Conservation (phyloP, 2,797 vertebrate species). For the Pterois miles region DNA sequence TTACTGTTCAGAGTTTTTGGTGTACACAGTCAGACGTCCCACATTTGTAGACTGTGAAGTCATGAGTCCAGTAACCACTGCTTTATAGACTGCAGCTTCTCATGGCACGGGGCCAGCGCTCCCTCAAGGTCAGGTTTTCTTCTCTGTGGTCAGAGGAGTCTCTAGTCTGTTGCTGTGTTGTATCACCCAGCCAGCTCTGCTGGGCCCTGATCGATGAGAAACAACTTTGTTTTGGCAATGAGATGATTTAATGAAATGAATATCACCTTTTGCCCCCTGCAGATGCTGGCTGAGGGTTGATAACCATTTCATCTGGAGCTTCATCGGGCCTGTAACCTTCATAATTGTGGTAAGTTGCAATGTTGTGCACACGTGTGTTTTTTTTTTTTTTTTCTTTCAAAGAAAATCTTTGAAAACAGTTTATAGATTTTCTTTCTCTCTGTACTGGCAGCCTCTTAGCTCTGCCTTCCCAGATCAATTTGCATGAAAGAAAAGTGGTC, state of each 20-base stretch:
- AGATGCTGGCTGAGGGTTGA: slow-evolving; percentile 97
- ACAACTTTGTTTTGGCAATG: slow-evolving; percentile 68
- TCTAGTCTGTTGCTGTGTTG: slow-evolving; percentile 46
- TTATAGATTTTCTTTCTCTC: slow-evolving; percentile 62
- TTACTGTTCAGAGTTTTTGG: slow-evolving; percentile 41
- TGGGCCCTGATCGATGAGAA: slow-evolving; percentile 62
- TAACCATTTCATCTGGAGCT: slow-evolving; percentile 99
- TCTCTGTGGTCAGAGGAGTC: slow-evolving; percentile 63
- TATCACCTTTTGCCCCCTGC: slow-evolving; percentile 48
- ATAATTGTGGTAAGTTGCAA: slow-evolving; percentile 92
- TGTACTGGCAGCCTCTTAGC: slow-evolving; percentile 52
- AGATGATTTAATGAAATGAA: slow-evolving; percentile 62
- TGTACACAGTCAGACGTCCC: slow-evolving; percentile 37
- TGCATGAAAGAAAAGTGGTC: slow-evolving; percentile 81
- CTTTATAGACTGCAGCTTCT: slow-evolving; percentile 58
- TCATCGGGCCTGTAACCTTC: slow-evolving; percentile 95
- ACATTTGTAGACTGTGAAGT: slow-evolving; percentile 73
- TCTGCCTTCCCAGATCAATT: slow-evolving; percentile 75
- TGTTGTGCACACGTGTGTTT: slow-evolving; percentile 10
- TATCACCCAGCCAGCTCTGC: slow-evolving; percentile 52
- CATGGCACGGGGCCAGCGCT: slow-evolving; percentile 60
- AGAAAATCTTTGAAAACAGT: slow-evolving; percentile 53
- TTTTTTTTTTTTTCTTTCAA: slow-evolving; percentile 13
- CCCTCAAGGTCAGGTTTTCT: slow-evolving; percentile 66
- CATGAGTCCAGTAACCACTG: slow-evolving; percentile 56